phyloP scores from a whole-genome alignment of 2,113 vertebrate species.

The Eulemur macaco region DNA sequence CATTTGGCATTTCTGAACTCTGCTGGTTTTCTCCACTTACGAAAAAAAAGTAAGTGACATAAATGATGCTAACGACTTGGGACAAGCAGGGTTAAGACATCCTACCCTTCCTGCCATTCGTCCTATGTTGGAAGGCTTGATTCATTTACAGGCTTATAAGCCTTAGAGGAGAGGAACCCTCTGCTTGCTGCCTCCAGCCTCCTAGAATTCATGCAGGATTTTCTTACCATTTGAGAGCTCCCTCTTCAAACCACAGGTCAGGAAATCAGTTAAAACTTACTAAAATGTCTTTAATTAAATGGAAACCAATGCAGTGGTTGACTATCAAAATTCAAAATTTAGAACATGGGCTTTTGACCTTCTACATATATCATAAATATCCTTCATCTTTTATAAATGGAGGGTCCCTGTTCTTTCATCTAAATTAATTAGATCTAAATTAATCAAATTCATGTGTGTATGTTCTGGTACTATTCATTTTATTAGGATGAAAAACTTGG shows the following conservation, averaged over 20 bases:
- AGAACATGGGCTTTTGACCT: neutral
- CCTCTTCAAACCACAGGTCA: neutral
- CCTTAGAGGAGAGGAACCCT: neutral
- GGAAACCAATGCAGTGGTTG: neutral
- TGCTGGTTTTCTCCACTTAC: constrained; percentile 41
- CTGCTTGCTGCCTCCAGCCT: neutral
- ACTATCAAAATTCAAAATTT: neutral
- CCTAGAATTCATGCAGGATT: neutral
- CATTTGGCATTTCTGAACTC: constrained; percentile 53
- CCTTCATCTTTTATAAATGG: neutral
- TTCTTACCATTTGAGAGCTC: neutral
- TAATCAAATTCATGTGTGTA: neutral
- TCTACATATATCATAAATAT: neutral
- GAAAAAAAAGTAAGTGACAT: constrained; percentile 37
- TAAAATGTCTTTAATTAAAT: neutral
- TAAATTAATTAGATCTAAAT: neutral
- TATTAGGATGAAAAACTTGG: neutral
- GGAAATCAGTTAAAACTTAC: neutral
- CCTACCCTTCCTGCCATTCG: neutral
- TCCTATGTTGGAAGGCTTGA: neutral
- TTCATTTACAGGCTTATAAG: neutral
- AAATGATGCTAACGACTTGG: neutral
- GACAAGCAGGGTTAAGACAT: neutral
- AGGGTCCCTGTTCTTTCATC: neutral
- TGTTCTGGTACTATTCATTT: neutral